Evolutionary conservation across 2,113 vertebrate genomes (phyloP).

Genomic region (Tragelaphus imberbis): DNA sequence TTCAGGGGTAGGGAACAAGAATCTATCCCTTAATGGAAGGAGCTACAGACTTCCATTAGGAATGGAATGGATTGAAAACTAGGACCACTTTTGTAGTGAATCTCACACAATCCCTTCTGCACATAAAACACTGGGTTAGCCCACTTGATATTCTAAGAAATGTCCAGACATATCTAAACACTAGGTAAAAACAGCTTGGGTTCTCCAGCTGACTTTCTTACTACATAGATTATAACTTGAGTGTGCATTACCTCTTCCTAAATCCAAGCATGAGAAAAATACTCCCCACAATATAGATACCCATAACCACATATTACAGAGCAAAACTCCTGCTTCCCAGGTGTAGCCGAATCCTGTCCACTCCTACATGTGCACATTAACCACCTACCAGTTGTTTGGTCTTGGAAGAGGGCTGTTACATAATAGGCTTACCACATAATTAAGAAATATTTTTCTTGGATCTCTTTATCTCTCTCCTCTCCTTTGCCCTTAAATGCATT

Average conservation of each 20-base stretch:
- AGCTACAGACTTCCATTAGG: background rate
- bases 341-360: constrained; percentile 36
- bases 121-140: background rate
- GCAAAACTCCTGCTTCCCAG: constrained; percentile 52
- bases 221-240: background rate
- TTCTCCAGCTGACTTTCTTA: background rate
- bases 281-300: background rate
- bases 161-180: background rate
- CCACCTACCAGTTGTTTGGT: constrained; percentile 35
- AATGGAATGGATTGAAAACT: background rate
- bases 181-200: background rate
- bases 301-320: background rate
- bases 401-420: constrained; percentile 53
- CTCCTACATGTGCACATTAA: background rate
- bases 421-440: constrained; percentile 67
- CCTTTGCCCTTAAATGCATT: constrained; percentile 53
- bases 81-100: background rate
- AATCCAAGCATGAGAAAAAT: background rate
- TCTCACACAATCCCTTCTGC: background rate
- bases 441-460: constrained; percentile 70
- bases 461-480: constrained; percentile 42
- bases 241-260: background rate
- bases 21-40: background rate
- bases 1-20: background rate
- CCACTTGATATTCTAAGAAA: background rate